These are phyloP conservation scores for Rhynchophorus ferrugineus DNA, from an alignment of 1,140 invertebrate genomes.

Conservation along the genomic window DNA sequence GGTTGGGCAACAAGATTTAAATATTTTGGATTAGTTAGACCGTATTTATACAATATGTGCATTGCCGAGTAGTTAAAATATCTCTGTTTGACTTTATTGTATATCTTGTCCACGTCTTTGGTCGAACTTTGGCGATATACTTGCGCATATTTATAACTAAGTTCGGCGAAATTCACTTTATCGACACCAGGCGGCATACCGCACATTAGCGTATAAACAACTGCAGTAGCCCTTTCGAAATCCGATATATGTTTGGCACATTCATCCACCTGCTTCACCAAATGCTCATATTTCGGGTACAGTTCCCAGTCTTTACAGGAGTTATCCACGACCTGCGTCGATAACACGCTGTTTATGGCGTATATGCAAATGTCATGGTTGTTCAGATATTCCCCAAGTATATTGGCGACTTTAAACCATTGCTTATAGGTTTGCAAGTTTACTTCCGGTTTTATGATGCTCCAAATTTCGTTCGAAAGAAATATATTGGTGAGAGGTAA, in stretches of 20 bases:
- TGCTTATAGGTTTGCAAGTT: conserved; percentile 34
- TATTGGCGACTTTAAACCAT: conserved; percentile 29
- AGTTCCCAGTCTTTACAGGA: conserved; percentile 24
- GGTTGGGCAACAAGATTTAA: conserved; percentile 24
- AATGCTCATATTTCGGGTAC: conserved; percentile 25
- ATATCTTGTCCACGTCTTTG: conserved; percentile 21
- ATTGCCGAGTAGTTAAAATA: conserved; percentile 27
- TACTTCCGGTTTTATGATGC: conserved; percentile 34
- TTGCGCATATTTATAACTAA: conserved; percentile 33
- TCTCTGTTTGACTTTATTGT: conserved; percentile 29
- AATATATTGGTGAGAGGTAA: conserved; percentile 29
- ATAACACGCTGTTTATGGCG: conserved; percentile 28
- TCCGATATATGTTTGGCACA: conserved; percentile 31
- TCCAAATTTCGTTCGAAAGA: conserved; percentile 33
- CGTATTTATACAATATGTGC: conserved; percentile 31
- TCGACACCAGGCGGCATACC: conserved; percentile 32
- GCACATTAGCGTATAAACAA: conserved; percentile 29
- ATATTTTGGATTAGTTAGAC: conserved; percentile 29
- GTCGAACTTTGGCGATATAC: conserved; percentile 19
- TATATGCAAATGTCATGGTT: conserved; percentile 33
- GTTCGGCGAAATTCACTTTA: conserved; percentile 29
- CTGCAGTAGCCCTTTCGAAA: conserved; percentile 31
- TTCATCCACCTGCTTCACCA: conserved; percentile 30
- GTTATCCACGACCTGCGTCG: conserved; percentile 17
- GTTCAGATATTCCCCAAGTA: conserved; percentile 26